These are phyloP conservation scores for Cataglyphis hispanica DNA, from an alignment of 1,140 invertebrate genomes.

Conservation along the genomic window DNA sequence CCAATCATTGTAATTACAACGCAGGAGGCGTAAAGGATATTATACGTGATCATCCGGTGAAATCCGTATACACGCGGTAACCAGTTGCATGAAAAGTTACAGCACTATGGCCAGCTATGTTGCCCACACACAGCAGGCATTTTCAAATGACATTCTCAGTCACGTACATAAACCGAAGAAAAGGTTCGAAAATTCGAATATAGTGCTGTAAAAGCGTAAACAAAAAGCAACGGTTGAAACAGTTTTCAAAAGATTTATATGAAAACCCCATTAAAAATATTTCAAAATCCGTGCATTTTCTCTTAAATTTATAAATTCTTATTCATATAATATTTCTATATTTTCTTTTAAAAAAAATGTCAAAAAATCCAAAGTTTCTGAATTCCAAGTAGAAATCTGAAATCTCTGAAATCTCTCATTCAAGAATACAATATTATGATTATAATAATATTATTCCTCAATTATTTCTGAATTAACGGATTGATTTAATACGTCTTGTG, in stretches of 20 bases:
- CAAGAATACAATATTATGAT: background rate
- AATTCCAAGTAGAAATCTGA: background rate
- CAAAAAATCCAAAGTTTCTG: background rate
- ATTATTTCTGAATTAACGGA: background rate
- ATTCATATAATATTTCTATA: background rate
- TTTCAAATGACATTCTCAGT: conserved; percentile 2
- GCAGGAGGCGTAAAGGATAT: conserved; percentile 18
- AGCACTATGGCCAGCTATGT: background rate
- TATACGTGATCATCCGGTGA: conserved; percentile 35
- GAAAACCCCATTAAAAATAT: background rate
- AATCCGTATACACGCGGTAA: conserved; percentile 4
- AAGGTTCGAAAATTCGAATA: conserved; percentile 9
- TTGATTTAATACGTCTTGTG: background rate
- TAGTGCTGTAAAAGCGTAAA: background rate
- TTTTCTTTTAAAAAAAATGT: background rate
- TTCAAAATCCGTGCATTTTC: background rate
- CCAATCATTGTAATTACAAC: conserved; percentile 56
- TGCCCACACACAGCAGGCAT: background rate
- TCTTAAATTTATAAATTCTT: background rate
- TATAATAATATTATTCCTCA: background rate
- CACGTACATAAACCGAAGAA: background rate
- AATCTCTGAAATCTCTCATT: too few species aligned
- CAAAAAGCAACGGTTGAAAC: background rate
- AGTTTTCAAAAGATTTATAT: conserved; percentile 20
- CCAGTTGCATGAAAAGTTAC: conserved; percentile 19